A percentile compares a stretch with the other conserved stretches of the same genome.
These are phyloP conservation scores for Agrotis puta DNA, from an alignment of 2,888 invertebrate genomes.

Conservation along the genomic window DNA sequence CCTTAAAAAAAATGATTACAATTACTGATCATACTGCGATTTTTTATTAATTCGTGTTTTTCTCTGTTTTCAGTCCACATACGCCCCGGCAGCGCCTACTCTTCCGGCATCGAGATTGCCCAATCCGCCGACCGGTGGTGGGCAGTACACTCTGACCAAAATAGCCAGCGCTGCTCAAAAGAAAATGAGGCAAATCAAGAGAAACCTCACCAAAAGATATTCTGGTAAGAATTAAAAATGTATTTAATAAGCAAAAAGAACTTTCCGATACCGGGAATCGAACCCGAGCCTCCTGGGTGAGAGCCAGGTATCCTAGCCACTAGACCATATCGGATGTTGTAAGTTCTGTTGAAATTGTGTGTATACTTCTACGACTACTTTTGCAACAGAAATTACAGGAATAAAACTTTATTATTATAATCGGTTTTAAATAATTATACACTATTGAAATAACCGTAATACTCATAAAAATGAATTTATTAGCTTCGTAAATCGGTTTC, in stretches of 20 bases:
- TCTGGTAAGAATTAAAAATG: constrained; percentile 76
- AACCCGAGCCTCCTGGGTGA: constrained; percentile 92
- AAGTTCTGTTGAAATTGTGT: fast-evolving
- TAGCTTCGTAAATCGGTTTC: neutral
- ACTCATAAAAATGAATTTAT: no score
- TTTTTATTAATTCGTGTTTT: neutral
- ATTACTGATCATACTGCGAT: no score
- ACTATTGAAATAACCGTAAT: no score
- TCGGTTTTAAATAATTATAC: no score
- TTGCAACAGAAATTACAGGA: no score
- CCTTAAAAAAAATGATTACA: neutral
- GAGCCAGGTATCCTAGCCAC: constrained; percentile 92
- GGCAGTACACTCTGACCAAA: constrained; percentile 92
- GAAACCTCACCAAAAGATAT: constrained; percentile 92
- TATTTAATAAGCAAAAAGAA: constrained; percentile 69
- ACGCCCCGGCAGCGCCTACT: constrained; percentile 75
- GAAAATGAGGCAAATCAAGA: constrained; percentile 92
- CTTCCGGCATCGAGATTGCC: constrained; percentile 89
- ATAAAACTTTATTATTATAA: no score
- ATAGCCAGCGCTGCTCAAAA: constrained; percentile 92
- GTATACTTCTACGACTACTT: fast-evolving
- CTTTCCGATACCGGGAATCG: constrained; percentile 92
- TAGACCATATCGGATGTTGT: constrained; percentile 91
- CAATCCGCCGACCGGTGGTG: constrained; percentile 91
- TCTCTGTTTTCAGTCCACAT: constrained; percentile 65